Conservation (phyloP, 2,113 vertebrate genomes). For the Corvus moneduloides region DNA sequence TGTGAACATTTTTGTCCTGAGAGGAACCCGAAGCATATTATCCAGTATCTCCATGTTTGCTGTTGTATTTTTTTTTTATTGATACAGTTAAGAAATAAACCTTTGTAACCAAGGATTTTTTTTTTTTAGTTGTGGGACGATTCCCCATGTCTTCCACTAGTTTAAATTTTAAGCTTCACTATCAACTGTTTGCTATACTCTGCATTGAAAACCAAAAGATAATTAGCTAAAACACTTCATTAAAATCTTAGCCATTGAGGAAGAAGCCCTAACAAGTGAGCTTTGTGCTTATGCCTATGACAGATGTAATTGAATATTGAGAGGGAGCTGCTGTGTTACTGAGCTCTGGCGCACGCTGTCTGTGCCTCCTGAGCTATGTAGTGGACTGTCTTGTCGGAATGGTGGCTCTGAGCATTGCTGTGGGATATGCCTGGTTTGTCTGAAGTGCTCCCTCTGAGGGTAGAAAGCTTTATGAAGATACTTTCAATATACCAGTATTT, state of each 20-base stretch:
- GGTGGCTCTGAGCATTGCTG: background rate
- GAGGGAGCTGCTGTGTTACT: background rate
- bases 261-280: background rate
- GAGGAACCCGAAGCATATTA: background rate
- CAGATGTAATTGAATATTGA: background rate
- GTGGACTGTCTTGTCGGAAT: background rate
- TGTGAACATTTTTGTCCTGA: background rate
- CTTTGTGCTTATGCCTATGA: background rate
- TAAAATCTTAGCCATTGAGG: background rate
- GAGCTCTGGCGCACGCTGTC: accelerated
- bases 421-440: background rate
- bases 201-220: background rate
- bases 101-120: background rate
- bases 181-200: background rate
- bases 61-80: background rate
- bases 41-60: background rate
- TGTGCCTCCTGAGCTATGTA: background rate
- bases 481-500: background rate
- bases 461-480: background rate
- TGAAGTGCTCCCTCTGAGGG: background rate
- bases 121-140: background rate
- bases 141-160: background rate
- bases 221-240: background rate
- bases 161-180: background rate
- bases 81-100: background rate